phyloP scores from a whole-genome alignment of 2,797 vertebrate genomes.

The Trachops cirrhosus region DNA sequence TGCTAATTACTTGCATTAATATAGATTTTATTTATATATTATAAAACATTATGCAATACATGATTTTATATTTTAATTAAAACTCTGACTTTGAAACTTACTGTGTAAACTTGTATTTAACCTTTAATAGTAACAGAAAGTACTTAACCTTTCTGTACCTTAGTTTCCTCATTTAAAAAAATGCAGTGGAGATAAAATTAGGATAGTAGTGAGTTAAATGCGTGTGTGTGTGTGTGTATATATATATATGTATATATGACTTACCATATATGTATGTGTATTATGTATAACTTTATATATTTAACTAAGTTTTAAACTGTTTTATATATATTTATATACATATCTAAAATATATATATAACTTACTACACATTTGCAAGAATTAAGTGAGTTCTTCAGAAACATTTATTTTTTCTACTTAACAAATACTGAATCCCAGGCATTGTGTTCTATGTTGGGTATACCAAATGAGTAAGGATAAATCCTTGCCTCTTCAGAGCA shows the following conservation, averaged over 20 bases:
- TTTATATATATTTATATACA: background rate
- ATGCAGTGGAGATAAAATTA: background rate
- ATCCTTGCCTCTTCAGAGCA: background rate
- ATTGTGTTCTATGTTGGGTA: background rate
- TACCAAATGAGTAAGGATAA: background rate
- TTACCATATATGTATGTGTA: background rate
- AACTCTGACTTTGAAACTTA: slow-evolving; percentile 1
- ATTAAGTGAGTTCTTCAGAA: background rate
- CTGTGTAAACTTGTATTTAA: background rate
- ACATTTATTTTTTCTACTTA: background rate
- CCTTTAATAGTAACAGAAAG: background rate
- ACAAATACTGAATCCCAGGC: background rate
- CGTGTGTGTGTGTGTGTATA: no score
- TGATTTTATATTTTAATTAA: background rate
- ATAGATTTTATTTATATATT: background rate
- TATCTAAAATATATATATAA: background rate
- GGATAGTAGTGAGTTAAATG: background rate
- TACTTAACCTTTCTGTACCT: background rate
- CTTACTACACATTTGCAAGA: background rate
- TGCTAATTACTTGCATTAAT: slow-evolving; percentile 3
- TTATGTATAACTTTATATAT: background rate
- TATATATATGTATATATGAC: background rate
- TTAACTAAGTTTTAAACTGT: background rate
- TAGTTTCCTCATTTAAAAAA: slow-evolving; percentile 13
- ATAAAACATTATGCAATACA: background rate